Percentiles rank a stretch among this genome's conserved stretches.
Evolutionary conservation across 2,888 invertebrate species (phyloP).

Genomic region (Pilophorus perplexus): DNA sequence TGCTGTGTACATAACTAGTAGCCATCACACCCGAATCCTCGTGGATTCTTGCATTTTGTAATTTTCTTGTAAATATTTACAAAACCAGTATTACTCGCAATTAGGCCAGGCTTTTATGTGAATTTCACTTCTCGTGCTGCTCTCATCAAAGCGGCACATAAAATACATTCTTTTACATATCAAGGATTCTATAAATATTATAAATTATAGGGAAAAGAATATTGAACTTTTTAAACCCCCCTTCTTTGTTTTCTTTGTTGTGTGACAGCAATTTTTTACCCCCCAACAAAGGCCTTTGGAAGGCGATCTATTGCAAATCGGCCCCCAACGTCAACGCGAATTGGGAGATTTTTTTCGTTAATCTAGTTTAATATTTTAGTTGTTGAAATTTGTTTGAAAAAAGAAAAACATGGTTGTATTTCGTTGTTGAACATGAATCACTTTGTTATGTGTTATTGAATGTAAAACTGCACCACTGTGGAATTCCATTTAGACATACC

Average conservation of each 20-base stretch:
- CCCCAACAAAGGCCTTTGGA: constrained; percentile 7
- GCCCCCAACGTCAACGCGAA: too few species aligned
- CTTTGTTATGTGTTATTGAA: too few species aligned
- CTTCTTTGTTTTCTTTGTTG: constrained; percentile 11
- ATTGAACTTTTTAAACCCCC: neutral
- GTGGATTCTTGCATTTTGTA: too few species aligned
- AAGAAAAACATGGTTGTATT: neutral
- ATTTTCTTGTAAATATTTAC: constrained; percentile 39
- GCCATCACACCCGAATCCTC: too few species aligned
- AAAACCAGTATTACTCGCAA: constrained; percentile 34
- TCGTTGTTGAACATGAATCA: too few species aligned
- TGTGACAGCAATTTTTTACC: neutral
- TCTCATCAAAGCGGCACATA: constrained; percentile 4
- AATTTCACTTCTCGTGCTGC: constrained; percentile 11
- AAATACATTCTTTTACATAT: constrained; percentile 34
- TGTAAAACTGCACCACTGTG: too few species aligned
- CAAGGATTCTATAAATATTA: constrained; percentile 24
- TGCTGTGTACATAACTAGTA: too few species aligned
- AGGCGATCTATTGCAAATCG: neutral
- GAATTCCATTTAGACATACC: too few species aligned
- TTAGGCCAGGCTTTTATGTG: constrained; percentile 31
- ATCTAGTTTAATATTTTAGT: too few species aligned
- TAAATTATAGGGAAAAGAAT: neutral
- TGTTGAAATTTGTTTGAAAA: too few species aligned
- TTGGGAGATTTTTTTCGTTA: too few species aligned